phyloP scores from a whole-genome alignment of 2,888 invertebrate species.

The Exephanes ischioxanthus region DNA sequence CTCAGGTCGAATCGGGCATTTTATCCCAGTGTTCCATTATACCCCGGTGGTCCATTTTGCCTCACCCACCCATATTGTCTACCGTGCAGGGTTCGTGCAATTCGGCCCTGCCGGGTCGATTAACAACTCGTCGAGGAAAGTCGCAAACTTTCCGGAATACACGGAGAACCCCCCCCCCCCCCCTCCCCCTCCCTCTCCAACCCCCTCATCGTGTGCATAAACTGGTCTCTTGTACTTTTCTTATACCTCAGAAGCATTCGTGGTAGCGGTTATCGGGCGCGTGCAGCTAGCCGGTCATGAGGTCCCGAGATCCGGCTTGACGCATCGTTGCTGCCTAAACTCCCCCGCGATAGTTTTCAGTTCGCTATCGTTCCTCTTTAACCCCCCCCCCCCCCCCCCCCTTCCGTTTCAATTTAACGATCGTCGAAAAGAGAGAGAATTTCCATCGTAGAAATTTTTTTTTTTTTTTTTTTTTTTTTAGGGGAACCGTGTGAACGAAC shows the following conservation, averaged over 20 bases:
- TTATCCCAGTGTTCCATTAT: too few species aligned
- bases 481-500: not conserved
- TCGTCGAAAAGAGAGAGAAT: conserved; percentile 13
- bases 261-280: conserved; percentile 40
- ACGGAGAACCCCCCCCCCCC: not conserved
- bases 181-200: not conserved
- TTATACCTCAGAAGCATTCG: conserved; percentile 13
- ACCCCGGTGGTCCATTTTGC: too few species aligned
- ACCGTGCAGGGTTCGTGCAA: too few species aligned
- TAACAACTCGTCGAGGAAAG: not conserved
- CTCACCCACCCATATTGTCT: too few species aligned
- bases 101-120: too few species aligned
- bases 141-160: not conserved
- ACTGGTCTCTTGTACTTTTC: conserved; percentile 13
- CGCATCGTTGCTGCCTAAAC: conserved; percentile 31
- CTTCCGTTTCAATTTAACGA: conserved; percentile 47
- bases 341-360: not conserved
- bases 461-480: conserved; percentile 6
- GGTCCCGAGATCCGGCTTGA: conserved; percentile 32
- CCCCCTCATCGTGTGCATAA: not conserved
- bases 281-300: conserved; percentile 41
- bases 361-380: conserved; percentile 18
- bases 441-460: conserved; percentile 19
- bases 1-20: too few species aligned
- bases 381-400: not conserved